Base-by-base conservation (phyloP, 2,113 vertebrate genomes). In the Danio rerio region DNA sequence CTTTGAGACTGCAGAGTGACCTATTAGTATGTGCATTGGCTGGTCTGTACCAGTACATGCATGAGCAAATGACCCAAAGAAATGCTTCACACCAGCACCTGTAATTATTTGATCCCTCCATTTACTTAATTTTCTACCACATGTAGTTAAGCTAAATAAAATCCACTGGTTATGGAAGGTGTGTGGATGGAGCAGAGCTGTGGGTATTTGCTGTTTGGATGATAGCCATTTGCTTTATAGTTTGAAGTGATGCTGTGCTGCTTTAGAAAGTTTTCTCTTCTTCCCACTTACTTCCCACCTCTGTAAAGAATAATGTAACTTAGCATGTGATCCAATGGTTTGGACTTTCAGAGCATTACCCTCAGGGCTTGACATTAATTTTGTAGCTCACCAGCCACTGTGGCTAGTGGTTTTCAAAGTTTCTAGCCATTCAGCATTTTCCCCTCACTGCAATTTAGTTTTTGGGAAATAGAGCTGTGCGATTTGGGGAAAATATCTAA, bases 61-160 rank as follows among this genome's bases (percentile, higher is more conserved):
- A 82, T 31, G 70, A 81, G 90, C 83, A 76, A 92, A 91, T 92
- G 86, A 87, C 86, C 68, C 18, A 88, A 81, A 81, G 83, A 88
- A 83, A 85, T 77, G 86, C 88, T 63, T 80, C 84, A 65, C 76
- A 62, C 4, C 0, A 10, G 65, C 63, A 55, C 65, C 65, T 78
- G 49, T 65, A 74, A 16, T 12, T 16, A 47, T 66, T 21, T 56
- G 8, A 16, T 6, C 9, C 10, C 31, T 16, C 4, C 58, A 21
- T 56, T 49, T 31, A 9, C 9, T 56, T 12, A 9, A 6, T 50
- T 58, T 11, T 43, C 11, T 49, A 49, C 13, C 3, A 10, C 16
- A 5, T 53, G 13, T n/a, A 52, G 75, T 21, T 13, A 45, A 78
- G 2, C 40, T 31, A 31, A 7, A 12, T 47, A 45, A 56, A 13